Conservation (phyloP, 2,888 invertebrate genomes). For the Lasioglossum pauxillum region DNA sequence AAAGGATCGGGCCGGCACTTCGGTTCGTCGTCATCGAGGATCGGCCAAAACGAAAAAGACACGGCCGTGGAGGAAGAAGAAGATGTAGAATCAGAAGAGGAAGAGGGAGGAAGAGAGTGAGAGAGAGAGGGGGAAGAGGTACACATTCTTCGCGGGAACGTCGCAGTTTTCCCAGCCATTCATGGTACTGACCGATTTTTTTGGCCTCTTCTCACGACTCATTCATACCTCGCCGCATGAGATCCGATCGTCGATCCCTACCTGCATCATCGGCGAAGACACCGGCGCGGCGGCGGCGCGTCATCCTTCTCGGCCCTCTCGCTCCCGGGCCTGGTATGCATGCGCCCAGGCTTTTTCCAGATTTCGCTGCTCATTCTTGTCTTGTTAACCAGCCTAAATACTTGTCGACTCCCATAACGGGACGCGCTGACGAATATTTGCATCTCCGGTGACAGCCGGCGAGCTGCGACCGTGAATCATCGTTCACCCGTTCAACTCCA, state of each 20-base stretch:
- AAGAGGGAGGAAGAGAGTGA: neutral
- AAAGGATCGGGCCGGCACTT: constrained; percentile 69
- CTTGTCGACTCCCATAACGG: constrained; percentile 38
- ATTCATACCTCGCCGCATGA: constrained; percentile 80
- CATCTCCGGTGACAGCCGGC: neutral
- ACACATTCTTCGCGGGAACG: constrained; percentile 62
- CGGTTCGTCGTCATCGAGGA: constrained; percentile 57
- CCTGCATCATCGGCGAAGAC: constrained; percentile 68
- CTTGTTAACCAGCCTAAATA: constrained; percentile 61
- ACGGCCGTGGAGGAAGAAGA: constrained; percentile 23
- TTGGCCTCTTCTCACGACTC: constrained; percentile 79
- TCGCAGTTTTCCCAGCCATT: constrained; percentile 79
- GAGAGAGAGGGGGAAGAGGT: neutral
- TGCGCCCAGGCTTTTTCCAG: constrained; percentile 50
- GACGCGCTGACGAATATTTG: constrained; percentile 39
- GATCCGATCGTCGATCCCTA: constrained; percentile 76
- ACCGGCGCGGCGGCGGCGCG: constrained; percentile 47
- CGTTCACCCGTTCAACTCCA: neutral
- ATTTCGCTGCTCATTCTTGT: constrained; percentile 53
- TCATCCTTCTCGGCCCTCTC: constrained; percentile 63
- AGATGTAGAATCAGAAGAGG: neutral
- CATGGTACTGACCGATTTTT: constrained; percentile 73
- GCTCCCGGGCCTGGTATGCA: constrained; percentile 45
- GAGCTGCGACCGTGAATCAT: constrained; percentile 10
- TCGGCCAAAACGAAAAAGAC: constrained; percentile 48